Evolutionary conservation across 2,113 vertebrate genomes (phyloP), one percentile per base, ranked within the genome.

Genomic region (Equus quagga): DNA sequence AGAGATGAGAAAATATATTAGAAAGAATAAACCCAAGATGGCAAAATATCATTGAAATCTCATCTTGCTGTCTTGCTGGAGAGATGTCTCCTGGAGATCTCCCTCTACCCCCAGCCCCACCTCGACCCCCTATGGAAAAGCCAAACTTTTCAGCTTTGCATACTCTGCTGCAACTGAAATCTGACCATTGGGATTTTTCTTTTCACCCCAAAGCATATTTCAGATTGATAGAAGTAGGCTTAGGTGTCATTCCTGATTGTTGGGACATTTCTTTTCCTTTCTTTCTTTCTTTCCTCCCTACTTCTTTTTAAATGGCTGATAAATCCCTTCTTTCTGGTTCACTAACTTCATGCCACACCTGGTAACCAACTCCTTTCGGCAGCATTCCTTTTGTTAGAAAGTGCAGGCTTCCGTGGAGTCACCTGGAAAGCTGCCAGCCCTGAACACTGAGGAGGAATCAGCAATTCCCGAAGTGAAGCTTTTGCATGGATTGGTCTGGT

Each of bases 301-400:
- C 65, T 11, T 10, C 19, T 31, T 70, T 98, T 98, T 97, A 98
- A 98, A 97, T 72, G 96, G 97, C 89, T 94, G 96, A 97, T 97
- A 98, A 98, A 99, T 95, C 60, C 96, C 98, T 99, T 98, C 98
- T 99, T 99, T 99, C 99, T 98, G 98, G 98, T 98, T 98, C 98
- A 98, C 98, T 98, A 98, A 99, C 98, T 99, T 96, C 96, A 97
- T 97, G 99, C 99, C 98, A 98, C 99, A 99, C 99, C 99, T 99
- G 99, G 99, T 98, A 99, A 99, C 99, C 97, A 98, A 94, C 97
- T 99, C 98, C 98, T 99, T 98, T 97, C 97, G 98, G 99, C 98
- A 99, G 98, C 98, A 99, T 99, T 99, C 99, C 98, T 99, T 98
- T 95, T 97, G 98, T 98, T 98, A 98, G 98, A 99, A 99, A 99